These are phyloP conservation scores for Mimumesa dahlbomi DNA, from an alignment of 2,888 invertebrate genomes.

Conservation along the genomic window DNA sequence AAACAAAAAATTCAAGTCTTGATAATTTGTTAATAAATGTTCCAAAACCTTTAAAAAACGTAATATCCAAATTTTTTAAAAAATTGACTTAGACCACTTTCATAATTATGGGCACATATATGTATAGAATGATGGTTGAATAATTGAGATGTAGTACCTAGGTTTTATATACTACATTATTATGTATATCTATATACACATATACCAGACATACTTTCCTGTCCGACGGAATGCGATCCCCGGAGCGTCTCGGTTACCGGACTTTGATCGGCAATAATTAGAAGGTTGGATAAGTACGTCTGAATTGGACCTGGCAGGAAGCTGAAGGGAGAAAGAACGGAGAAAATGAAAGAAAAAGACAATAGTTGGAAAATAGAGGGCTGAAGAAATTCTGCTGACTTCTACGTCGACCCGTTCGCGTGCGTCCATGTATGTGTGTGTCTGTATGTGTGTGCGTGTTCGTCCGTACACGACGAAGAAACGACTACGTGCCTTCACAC, in stretches of 20 bases:
- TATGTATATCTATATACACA: no score
- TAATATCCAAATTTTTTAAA: no score
- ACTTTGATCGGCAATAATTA: conserved; percentile 69
- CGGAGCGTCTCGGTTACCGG: conserved; percentile 3
- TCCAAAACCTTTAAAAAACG: no score
- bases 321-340: conserved; percentile 4
- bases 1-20: no score
- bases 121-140: no score
- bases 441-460: conserved; percentile 4
- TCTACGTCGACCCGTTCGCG: conserved; percentile 29
- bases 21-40: no score
- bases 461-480: no score
- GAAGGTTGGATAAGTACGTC: conserved; percentile 48
- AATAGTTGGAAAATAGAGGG: conserved; percentile 20
- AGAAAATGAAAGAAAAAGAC: conserved; percentile 10
- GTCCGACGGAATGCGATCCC: background rate
- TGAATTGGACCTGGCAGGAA: conserved; percentile 21
- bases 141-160: no score
- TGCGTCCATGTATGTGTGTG: conserved; percentile 3
- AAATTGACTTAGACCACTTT: no score
- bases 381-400: conserved; percentile 56
- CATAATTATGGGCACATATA: no score
- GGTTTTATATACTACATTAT: no score
- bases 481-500: no score
- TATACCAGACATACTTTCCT: background rate